Percentiles rank a stretch among this genome's conserved stretches.
These are phyloP conservation scores for Lophotis ruficrista DNA, from an alignment of 2,113 vertebrate genomes.

Conservation along the genomic window DNA sequence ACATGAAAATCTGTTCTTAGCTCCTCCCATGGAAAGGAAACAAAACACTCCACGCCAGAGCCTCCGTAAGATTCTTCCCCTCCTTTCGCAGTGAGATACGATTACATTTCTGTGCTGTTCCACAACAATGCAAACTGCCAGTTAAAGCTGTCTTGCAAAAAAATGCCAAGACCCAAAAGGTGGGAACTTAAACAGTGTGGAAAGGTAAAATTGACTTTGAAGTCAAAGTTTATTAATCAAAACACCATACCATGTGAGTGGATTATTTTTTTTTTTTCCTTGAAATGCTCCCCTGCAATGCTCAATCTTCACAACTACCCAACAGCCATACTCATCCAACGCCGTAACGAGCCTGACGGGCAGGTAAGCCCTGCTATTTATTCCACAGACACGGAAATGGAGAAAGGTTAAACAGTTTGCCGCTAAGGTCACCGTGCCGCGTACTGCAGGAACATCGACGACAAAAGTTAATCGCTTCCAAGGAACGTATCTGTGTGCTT, in stretches of 20 bases:
- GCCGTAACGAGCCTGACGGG: background rate
- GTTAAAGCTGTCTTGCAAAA: background rate
- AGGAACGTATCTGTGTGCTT: background rate
- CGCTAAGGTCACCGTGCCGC: background rate
- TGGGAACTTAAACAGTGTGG: background rate
- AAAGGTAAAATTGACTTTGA: background rate
- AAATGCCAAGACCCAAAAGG: background rate
- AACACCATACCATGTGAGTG: background rate
- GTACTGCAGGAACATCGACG: background rate
- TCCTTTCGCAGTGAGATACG: background rate
- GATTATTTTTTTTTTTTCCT: background rate
- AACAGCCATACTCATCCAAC: background rate
- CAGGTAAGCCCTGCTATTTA: background rate
- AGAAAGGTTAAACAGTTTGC: background rate
- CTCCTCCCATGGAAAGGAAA: constrained; percentile 52
- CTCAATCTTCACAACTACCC: background rate
- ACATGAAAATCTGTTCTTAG: constrained; percentile 7
- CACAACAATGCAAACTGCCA: background rate
- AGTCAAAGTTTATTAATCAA: background rate
- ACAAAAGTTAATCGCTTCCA: background rate
- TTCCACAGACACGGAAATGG: background rate
- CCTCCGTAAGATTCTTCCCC: background rate
- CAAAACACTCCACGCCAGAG: constrained; percentile 6
- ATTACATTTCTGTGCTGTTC: constrained; percentile 13
- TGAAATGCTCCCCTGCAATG: background rate